Evolutionary conservation across 30 jellyfish, hydroid and myxozoan genomes (phyloP).

Genomic region (Aurelia coerulea): DNA sequence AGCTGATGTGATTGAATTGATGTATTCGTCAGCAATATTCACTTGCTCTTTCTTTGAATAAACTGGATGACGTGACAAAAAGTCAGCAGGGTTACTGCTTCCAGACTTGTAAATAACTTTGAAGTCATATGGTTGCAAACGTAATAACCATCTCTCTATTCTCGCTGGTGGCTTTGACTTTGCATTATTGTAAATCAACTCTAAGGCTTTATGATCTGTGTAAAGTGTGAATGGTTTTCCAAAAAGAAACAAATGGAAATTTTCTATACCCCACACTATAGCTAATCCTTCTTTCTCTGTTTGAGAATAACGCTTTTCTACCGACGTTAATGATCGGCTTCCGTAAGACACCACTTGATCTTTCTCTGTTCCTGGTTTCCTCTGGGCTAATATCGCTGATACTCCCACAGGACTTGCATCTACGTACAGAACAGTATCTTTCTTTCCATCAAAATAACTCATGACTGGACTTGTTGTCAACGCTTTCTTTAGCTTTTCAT

Average conservation of each 20-base stretch:
- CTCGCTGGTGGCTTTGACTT: slow-evolving; percentile 23
- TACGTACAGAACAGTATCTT: slow-evolving; percentile 23
- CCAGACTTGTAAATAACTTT: slow-evolving; percentile 24
- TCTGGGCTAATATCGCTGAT: slow-evolving; percentile 43
- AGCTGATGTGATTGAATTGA: slow-evolving; percentile 15
- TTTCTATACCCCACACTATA: slow-evolving; percentile 44
- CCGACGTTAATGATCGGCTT: neutral
- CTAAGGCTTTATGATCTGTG: slow-evolving; percentile 55
- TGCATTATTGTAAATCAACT: neutral
- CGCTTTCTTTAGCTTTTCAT: slow-evolving; percentile 1
- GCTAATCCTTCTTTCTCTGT: slow-evolving; percentile 42
- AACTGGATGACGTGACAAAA: slow-evolving; percentile 46
- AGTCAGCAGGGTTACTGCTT: slow-evolving; percentile 38
- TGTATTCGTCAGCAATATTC: slow-evolving; percentile 26
- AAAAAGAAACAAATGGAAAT: slow-evolving; percentile 7
- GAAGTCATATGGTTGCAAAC: slow-evolving; percentile 27
- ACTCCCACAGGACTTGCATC: slow-evolving; percentile 70
- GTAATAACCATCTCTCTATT: slow-evolving; percentile 22
- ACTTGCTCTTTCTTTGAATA: neutral
- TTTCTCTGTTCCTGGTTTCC: neutral
- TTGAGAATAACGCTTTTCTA: slow-evolving; percentile 45
- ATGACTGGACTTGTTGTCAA: slow-evolving; percentile 19
- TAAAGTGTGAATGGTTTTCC: slow-evolving; percentile 17
- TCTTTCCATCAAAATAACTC: slow-evolving; percentile 30
- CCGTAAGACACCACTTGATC: slow-evolving; percentile 27